phyloP scores from a whole-genome alignment of 2,797 vertebrate species.

The Tiaroga cobitis region DNA sequence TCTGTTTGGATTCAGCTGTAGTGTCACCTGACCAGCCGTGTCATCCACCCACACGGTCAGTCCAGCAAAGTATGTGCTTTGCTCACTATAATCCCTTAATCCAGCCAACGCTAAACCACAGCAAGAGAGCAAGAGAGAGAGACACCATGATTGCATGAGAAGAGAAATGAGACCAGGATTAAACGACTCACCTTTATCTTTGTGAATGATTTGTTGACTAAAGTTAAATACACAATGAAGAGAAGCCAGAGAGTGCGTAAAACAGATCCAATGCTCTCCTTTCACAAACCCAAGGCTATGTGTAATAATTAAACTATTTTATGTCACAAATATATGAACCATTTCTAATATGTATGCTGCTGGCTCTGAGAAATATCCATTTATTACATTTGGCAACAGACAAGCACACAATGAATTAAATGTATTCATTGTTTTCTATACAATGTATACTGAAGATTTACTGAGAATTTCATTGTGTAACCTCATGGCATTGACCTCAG shows the following conservation, averaged over 20 bases:
- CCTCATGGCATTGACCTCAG: neutral
- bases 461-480: neutral
- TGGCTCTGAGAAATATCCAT: constrained; percentile 29
- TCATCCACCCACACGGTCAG: constrained; percentile 35
- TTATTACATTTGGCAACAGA: constrained; percentile 36
- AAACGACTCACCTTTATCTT: constrained; percentile 11
- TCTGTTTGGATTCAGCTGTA: constrained; percentile 35
- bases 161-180: constrained; percentile 39
- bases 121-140: neutral
- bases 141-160: neutral
- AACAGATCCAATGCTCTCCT: neutral
- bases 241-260: neutral
- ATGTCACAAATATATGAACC: neutral
- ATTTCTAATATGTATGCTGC: constrained; percentile 8
- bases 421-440: constrained; percentile 1
- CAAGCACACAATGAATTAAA: neutral
- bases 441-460: neutral
- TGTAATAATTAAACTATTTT: constrained; percentile 1
- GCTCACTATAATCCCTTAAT: constrained; percentile 75
- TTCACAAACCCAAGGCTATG: constrained; percentile 10
- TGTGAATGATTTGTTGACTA: constrained; percentile 17
- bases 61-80: constrained; percentile 42
- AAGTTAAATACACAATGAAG: constrained; percentile 14
- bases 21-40: constrained; percentile 50
- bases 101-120: constrained; percentile 62